phyloP scores from a whole-genome alignment of 2,113 vertebrate genomes.

The Rhea americana region DNA sequence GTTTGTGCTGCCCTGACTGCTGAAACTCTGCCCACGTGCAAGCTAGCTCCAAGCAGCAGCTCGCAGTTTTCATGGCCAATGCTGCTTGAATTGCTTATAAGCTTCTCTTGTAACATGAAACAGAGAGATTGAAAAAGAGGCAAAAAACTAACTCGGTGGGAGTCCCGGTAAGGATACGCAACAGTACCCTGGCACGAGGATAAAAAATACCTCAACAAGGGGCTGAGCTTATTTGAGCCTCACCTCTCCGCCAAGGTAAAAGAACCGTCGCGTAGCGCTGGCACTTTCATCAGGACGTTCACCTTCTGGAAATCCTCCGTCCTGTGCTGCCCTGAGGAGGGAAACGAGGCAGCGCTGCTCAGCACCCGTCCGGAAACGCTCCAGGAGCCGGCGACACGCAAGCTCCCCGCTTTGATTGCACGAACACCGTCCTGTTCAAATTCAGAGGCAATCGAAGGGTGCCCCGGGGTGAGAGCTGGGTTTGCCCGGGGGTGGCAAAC shows the following conservation, averaged over 20 bases:
- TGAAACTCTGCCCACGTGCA: neutral
- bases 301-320: constrained; percentile 81
- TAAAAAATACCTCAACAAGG: neutral
- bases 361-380: neutral
- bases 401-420: neutral
- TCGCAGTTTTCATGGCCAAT: neutral
- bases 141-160: neutral
- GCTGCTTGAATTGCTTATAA: neutral
- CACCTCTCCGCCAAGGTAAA: constrained; percentile 90
- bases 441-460: neutral
- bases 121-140: neutral
- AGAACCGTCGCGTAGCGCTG: constrained; percentile 83
- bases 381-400: neutral
- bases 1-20: neutral
- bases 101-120: neutral
- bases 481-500: neutral
- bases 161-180: neutral
- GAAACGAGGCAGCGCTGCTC: neutral
- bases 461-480: neutral
- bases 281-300: constrained; percentile 79
- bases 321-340: constrained; percentile 79
- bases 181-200: neutral
- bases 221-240: neutral
- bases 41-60: neutral
- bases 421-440: neutral